Conservation (phyloP, 2,797 vertebrate species). For the Mycteria americana region DNA sequence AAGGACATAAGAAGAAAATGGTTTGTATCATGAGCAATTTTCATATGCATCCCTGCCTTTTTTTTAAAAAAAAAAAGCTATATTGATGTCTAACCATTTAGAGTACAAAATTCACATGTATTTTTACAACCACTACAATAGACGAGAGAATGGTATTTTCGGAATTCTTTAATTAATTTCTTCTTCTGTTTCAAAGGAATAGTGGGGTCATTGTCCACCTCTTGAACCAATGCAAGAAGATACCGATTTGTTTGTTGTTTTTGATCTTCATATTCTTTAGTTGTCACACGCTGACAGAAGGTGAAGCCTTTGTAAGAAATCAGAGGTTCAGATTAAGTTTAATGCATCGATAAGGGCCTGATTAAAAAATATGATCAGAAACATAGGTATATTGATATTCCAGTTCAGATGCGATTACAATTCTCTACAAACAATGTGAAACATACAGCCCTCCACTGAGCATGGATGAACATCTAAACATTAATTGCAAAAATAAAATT, state of each 20-base stretch:
- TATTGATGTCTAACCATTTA: neutral
- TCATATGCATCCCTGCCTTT: neutral
- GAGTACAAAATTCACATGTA: conserved; percentile 42
- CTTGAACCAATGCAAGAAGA: conserved; percentile 77
- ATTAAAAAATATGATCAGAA: neutral
- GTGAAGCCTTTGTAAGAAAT: conserved; percentile 77
- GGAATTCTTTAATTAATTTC: conserved; percentile 82
- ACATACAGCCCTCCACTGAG: neutral
- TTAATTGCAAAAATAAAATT: neutral
- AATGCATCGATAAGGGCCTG: neutral
- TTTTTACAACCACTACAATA: conserved; percentile 37
- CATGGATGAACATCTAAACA: neutral
- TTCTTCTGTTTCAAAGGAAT: conserved; percentile 79
- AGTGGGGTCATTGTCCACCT: conserved; percentile 68
- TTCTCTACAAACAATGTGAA: neutral
- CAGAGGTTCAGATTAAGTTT: neutral
- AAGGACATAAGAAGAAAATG: neutral
- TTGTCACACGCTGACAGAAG: conserved; percentile 83
- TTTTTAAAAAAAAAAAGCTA: neutral
- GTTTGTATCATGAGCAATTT: neutral
- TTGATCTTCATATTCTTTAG: conserved; percentile 81
- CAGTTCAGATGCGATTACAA: neutral
- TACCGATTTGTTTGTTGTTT: conserved; percentile 73
- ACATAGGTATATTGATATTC: neutral
- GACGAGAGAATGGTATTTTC: conserved; percentile 81